Percentiles rank a stretch among this genome's conserved stretches.
Conservation (phyloP, 2,113 vertebrate species). For the Benitochromis conjunctus region DNA sequence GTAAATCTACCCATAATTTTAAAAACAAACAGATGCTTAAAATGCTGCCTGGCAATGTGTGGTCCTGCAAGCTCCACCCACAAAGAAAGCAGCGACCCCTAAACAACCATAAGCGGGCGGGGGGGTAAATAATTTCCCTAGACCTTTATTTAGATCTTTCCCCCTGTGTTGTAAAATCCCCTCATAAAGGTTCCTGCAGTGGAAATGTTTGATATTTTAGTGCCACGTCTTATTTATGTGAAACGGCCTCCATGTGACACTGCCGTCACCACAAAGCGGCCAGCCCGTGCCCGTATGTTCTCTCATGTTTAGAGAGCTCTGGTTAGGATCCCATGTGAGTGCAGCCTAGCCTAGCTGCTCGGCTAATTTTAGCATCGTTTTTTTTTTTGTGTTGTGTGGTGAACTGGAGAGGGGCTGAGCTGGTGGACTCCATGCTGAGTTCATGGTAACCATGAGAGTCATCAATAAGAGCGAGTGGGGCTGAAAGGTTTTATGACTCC, state of each 20-base stretch:
- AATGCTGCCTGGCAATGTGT: background rate
- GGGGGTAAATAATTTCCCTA: background rate
- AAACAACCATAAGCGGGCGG: background rate
- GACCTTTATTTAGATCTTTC: background rate
- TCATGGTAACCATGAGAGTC: conserved; percentile 62
- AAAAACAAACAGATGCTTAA: background rate
- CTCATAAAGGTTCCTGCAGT: background rate
- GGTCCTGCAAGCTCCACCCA: background rate
- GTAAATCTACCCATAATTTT: background rate
- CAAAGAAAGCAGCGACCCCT: background rate
- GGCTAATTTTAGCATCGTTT: conserved; percentile 68
- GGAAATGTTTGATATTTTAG: background rate
- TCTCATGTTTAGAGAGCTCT: conserved; percentile 52
- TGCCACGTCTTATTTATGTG: conserved; percentile 3
- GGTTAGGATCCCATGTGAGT: conserved; percentile 52
- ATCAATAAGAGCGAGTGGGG: conserved; percentile 60
- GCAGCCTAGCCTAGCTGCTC: conserved; percentile 33
- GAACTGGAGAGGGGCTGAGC: conserved; percentile 49
- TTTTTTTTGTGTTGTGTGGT: conserved; percentile 52
- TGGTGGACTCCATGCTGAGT: conserved; percentile 56
- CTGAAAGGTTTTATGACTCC: conserved; percentile 64
- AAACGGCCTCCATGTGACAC: conserved; percentile 61
- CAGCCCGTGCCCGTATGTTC: conserved; percentile 23
- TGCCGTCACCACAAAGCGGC: conserved; percentile 54
- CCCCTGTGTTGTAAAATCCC: background rate